Conservation (phyloP, 1,140 invertebrate species). For the Halyomorpha halys region DNA sequence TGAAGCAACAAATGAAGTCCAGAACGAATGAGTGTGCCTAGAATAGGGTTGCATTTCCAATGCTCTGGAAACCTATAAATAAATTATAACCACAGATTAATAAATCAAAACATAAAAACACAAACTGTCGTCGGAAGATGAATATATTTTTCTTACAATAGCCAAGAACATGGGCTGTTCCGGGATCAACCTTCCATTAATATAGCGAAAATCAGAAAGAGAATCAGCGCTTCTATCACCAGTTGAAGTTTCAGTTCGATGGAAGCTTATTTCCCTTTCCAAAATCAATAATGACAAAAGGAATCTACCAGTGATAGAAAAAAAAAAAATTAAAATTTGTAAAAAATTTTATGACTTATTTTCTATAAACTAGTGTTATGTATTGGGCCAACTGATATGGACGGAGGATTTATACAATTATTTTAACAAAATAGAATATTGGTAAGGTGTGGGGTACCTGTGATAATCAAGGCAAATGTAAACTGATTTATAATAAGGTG, state of each 20-base stretch:
- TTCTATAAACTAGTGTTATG: too few species aligned
- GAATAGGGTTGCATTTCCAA: slow-evolving; percentile 37
- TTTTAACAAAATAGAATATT: too few species aligned
- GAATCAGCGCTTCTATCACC: slow-evolving; percentile 24
- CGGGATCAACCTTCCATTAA: slow-evolving; percentile 54
- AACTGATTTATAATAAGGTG: too few species aligned
- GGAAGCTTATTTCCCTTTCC: slow-evolving; percentile 45
- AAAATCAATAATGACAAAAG: slow-evolving; percentile 65
- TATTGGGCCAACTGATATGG: too few species aligned
- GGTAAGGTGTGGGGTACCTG: too few species aligned
- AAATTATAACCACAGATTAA: not conserved
- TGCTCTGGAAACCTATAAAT: slow-evolving; percentile 22
- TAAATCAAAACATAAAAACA: not conserved
- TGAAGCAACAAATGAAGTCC: slow-evolving; percentile 67
- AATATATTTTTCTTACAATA: slow-evolving; percentile 42
- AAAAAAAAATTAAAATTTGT: too few species aligned
- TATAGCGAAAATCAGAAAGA: slow-evolving; percentile 46
- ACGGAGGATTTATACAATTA: too few species aligned
- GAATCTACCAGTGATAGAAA: slow-evolving; percentile 37
- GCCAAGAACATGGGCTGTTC: slow-evolving; percentile 80
- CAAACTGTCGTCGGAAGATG: not conserved
- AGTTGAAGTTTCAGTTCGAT: slow-evolving; percentile 30
- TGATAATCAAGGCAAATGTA: too few species aligned
- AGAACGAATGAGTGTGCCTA: slow-evolving; percentile 68
- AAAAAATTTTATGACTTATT: too few species aligned